Evolutionary conservation across 2,797 vertebrate genomes (phyloP).

Genomic region (Xerus rutilus): DNA sequence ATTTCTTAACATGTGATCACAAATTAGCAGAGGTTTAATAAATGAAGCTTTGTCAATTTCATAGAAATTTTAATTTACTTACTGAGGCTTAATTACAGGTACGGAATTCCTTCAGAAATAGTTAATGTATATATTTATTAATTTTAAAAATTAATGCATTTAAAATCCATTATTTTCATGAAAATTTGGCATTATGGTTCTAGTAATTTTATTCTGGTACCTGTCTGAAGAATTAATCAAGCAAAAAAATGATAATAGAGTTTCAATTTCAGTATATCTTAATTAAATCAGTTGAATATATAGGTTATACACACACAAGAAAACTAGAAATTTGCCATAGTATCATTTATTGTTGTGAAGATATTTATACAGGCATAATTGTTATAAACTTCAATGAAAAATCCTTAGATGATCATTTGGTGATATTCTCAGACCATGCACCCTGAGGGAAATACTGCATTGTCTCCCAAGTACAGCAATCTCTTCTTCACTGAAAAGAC

Average conservation of each 20-base stretch:
- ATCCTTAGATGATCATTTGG: neutral
- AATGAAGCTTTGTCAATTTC: neutral
- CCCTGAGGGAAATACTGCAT: neutral
- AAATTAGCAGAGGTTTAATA: slow-evolving; percentile 8
- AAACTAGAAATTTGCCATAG: neutral
- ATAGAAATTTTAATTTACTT: neutral
- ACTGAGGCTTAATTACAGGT: slow-evolving; percentile 35
- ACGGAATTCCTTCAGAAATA: neutral
- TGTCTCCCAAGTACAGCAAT: neutral
- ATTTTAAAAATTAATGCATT: neutral
- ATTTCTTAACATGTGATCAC: neutral
- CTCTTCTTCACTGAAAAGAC: neutral
- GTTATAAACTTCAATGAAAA: neutral
- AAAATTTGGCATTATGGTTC: neutral
- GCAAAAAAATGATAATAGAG: neutral
- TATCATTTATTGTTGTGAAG: neutral
- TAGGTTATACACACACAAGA: neutral
- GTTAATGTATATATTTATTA: neutral
- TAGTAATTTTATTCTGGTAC: slow-evolving; percentile 23
- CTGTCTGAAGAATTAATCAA: slow-evolving; percentile 40
- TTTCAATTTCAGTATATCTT: slow-evolving; percentile 34
- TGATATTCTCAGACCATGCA: neutral
- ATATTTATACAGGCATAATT: neutral
- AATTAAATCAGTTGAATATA: slow-evolving; percentile 55
- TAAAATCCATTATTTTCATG: slow-evolving; percentile 35